These are phyloP conservation scores for Nebria salina DNA, from an alignment of 2,888 invertebrate genomes.

Conservation along the genomic window DNA sequence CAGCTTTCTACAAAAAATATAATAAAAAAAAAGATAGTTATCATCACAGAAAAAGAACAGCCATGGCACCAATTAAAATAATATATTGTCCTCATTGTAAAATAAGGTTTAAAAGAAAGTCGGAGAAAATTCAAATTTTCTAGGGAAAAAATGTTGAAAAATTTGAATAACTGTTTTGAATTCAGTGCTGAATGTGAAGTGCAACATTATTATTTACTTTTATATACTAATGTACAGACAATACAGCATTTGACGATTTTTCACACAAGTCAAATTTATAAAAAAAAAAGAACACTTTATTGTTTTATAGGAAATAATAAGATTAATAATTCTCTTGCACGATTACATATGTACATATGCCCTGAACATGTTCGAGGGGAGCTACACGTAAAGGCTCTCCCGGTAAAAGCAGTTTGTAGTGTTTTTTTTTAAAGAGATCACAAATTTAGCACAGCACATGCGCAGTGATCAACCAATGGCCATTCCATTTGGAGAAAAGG, in stretches of 20 bases:
- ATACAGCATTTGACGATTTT: conserved; percentile 38
- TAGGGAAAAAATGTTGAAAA: not conserved
- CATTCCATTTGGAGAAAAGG: not conserved
- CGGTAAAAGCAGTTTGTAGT: conserved; percentile 16
- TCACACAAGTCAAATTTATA: conserved; percentile 44
- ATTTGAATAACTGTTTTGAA: conserved; percentile 3
- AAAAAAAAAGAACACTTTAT: conserved; percentile 24
- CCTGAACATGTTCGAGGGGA: conserved; percentile 25
- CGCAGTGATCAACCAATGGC: not conserved
- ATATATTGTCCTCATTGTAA: conserved; percentile 8
- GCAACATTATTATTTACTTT: conserved; percentile 26
- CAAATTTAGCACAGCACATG: conserved; percentile 1
- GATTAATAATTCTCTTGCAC: conserved; percentile 9
- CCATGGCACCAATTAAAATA: conserved; percentile 41
- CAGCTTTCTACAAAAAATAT: not conserved
- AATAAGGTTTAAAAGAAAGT: conserved; percentile 26
- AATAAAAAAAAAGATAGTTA: conserved; percentile 23
- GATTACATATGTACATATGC: conserved; percentile 40
- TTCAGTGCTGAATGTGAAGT: conserved; percentile 43
- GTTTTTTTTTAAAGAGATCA: not conserved
- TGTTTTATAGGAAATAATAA: not conserved
- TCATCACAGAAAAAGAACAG: conserved; percentile 41
- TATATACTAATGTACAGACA: conserved; percentile 34
- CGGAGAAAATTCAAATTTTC: conserved; percentile 21
- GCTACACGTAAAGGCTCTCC: conserved; percentile 37